These are phyloP conservation scores for Ischnus inquisitorius DNA, from an alignment of 2,888 invertebrate genomes.

Conservation along the genomic window DNA sequence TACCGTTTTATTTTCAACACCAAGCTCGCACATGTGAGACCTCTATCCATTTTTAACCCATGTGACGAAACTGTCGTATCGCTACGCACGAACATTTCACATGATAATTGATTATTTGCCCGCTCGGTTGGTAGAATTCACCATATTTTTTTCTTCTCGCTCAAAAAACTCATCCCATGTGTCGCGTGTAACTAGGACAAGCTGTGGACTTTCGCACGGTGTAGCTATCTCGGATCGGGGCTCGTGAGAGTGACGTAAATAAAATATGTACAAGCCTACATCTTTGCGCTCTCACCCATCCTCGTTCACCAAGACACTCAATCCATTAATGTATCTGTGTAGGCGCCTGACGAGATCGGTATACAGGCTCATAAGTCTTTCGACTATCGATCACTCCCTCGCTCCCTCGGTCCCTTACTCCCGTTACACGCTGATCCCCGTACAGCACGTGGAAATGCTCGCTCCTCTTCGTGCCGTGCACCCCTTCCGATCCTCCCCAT, in stretches of 20 bases:
- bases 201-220: constrained; percentile 22
- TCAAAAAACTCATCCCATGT: background rate
- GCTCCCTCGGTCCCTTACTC: constrained; percentile 62
- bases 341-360: constrained; percentile 58
- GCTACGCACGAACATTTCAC: background rate
- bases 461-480: constrained; percentile 20
- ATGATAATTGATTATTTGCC: background rate
- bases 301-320: background rate
- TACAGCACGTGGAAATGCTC: constrained; percentile 49
- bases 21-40: background rate
- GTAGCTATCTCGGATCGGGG: background rate
- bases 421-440: constrained; percentile 53
- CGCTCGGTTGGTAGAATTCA: background rate
- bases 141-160: background rate
- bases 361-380: constrained; percentile 75
- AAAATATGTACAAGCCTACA: constrained; percentile 45
- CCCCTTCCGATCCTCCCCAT: constrained; percentile 35
- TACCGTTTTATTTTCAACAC: background rate
- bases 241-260: constrained; percentile 29
- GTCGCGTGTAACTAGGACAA: background rate
- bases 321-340: constrained; percentile 50
- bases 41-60: background rate
- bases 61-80: background rate
- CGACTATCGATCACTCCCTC: constrained; percentile 76
- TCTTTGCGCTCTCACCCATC: constrained; percentile 23